Percentiles rank a stretch among this genome's conserved stretches.
Conservation (phyloP, 2,113 vertebrate species). For the Speoplatyrhinus poulsoni region DNA sequence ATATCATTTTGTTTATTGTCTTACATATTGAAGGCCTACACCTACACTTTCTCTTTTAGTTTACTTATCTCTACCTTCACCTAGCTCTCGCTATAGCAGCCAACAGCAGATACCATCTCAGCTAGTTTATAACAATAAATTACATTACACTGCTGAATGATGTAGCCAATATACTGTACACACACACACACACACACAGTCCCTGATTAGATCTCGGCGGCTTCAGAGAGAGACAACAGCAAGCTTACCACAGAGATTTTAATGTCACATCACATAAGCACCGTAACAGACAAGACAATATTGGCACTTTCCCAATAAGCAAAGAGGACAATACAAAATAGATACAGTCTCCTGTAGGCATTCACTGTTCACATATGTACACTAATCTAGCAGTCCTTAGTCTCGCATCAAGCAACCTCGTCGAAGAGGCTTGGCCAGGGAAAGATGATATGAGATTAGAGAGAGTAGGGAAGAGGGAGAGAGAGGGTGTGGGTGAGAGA, state of each 20-base stretch:
- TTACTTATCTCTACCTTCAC: neutral
- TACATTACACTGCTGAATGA: conserved; percentile 38
- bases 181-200: conserved; percentile 3
- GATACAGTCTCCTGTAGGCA: conserved; percentile 55
- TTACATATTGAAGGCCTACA: conserved; percentile 8
- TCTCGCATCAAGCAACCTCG: conserved; percentile 12
- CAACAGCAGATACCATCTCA: conserved; percentile 37
- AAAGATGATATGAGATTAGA: too few species aligned
- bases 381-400: conserved; percentile 2
- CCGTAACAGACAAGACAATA: conserved; percentile 61
- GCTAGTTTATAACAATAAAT: conserved; percentile 34
- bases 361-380: conserved; percentile 53
- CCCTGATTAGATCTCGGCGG: conserved; percentile 22
- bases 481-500: neutral
- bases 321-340: conserved; percentile 65
- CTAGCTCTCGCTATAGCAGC: conserved; percentile 18
- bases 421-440: neutral
- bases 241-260: conserved; percentile 58
- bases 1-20: neutral
- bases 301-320: conserved; percentile 63
- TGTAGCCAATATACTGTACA: conserved; percentile 6
- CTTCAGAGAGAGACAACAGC: conserved; percentile 13
- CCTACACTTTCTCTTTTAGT: neutral
- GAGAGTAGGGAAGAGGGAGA: neutral
- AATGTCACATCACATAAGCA: conserved; percentile 67